Conservation (phyloP, 2,888 invertebrate genomes). For the Philaethria dido region DNA sequence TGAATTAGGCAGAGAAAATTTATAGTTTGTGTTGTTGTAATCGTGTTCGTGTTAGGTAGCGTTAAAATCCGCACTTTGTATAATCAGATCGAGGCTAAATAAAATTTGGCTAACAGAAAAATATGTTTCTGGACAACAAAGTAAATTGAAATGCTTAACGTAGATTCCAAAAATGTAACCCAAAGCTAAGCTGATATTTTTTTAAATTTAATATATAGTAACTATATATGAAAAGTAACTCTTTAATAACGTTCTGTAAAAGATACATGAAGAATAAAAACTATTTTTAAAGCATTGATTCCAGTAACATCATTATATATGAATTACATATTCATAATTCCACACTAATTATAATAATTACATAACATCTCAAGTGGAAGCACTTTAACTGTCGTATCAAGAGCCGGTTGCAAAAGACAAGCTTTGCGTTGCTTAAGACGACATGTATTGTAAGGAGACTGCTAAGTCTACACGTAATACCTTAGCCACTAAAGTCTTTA, state of each 20-base stretch:
- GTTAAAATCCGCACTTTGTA: no score
- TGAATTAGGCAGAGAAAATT: no score
- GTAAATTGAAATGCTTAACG: no score
- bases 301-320: neutral
- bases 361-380: slow-evolving; percentile 1
- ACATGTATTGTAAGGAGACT: neutral
- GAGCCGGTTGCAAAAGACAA: slow-evolving; percentile 10
- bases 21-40: no score
- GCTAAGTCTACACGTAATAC: neutral
- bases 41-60: no score
- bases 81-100: no score
- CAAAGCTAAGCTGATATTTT: no score
- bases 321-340: neutral
- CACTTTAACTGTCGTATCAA: slow-evolving; percentile 10
- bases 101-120: no score
- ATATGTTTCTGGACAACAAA: no score
- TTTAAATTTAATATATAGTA: no score
- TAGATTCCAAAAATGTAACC: no score
- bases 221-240: no score
- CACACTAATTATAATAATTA: neutral
- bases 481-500: neutral
- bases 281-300: neutral
- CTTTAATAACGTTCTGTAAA: neutral
- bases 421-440: slow-evolving; percentile 1
- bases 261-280: neutral